phyloP scores from a whole-genome alignment of 2,888 invertebrate genomes.

The Ichneumoninae sp. region DNA sequence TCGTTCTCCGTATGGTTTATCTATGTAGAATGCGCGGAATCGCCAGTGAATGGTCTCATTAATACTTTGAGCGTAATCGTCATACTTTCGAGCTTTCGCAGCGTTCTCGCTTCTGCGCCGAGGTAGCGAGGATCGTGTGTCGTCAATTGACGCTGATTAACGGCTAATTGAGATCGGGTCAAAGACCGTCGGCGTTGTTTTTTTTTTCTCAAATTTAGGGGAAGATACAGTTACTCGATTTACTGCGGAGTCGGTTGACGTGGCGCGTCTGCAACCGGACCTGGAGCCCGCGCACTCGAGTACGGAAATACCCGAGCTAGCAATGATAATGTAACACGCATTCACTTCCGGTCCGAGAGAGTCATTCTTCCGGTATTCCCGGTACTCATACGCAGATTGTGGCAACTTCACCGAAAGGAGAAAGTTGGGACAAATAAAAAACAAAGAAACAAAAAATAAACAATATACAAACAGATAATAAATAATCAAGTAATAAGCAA shows the following conservation, averaged over 20 bases:
- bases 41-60: not conserved
- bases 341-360: not conserved
- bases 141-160: conserved; percentile 53
- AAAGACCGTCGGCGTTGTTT: conserved; percentile 18
- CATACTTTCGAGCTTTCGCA: not conserved
- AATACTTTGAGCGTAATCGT: not conserved
- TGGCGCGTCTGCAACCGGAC: not conserved
- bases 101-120: not conserved
- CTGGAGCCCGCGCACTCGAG: not conserved
- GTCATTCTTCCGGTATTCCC: not conserved
- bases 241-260: not conserved
- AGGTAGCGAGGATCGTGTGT: conserved; percentile 24
- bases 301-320: not conserved
- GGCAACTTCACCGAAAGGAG: too few relatives aligned
- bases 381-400: too few relatives aligned
- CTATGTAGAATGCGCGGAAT: not conserved
- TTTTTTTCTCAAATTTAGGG: conserved; percentile 3
- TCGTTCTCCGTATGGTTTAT: conserved; percentile 2
- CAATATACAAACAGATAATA: too few relatives aligned
- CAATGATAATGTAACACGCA: not conserved
- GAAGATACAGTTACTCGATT: conserved; percentile 17
- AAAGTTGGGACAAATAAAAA: too few relatives aligned
- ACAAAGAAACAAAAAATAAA: too few relatives aligned
- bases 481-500: too few relatives aligned
- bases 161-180: conserved; percentile 43